Conservation (phyloP, 2,113 vertebrate genomes). For the Camelus bactrianus region DNA sequence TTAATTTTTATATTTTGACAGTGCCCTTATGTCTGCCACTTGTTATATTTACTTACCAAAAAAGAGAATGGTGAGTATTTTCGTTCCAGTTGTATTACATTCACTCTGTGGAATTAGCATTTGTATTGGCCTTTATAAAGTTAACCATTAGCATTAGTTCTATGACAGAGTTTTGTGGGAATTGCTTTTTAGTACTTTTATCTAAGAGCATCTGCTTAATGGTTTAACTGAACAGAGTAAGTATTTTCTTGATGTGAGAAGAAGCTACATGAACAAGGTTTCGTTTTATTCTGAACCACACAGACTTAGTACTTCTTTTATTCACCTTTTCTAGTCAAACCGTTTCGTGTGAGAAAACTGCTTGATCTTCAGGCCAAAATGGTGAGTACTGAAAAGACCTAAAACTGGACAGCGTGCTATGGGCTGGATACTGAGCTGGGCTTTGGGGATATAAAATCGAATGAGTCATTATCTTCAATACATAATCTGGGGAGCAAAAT, state of each 20-base stretch:
- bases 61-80: conserved; percentile 93
- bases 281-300: conserved; percentile 56
- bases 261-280: conserved; percentile 20
- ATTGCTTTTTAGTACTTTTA: conserved; percentile 63
- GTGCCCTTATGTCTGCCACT: conserved; percentile 94
- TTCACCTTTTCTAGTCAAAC: conserved; percentile 89
- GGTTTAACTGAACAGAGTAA: conserved; percentile 4
- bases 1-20: conserved; percentile 85
- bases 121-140: conserved; percentile 48
- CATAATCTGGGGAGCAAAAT: background rate
- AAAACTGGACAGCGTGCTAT: background rate
- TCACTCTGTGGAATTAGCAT: conserved; percentile 38
- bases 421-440: background rate
- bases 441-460: conserved; percentile 43
- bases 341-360: conserved; percentile 93
- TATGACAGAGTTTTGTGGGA: background rate
- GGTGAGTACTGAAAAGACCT: conserved; percentile 87
- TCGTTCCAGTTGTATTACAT: background rate
- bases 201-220: conserved; percentile 53
- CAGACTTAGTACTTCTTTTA: background rate
- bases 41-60: conserved; percentile 95
- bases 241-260: conserved; percentile 57
- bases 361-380: conserved; percentile 94
- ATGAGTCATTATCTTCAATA: background rate
- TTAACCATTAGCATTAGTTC: conserved; percentile 52